Percentiles rank a stretch among this genome's conserved stretches.
Evolutionary conservation across 2,888 invertebrate species (phyloP).

Genomic region (Pilophorus perplexus): DNA sequence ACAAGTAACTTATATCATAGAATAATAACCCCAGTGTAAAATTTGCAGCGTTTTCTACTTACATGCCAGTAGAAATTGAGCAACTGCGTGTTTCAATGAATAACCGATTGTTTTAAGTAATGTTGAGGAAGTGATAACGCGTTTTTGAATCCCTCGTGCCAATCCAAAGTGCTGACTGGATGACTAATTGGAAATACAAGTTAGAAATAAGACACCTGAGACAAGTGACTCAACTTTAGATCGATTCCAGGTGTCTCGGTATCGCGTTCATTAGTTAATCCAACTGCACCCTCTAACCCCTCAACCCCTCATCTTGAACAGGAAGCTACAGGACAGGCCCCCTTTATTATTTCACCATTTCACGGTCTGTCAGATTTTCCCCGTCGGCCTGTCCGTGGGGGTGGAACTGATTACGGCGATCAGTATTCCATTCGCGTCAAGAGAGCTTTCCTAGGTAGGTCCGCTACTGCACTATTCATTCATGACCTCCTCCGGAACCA

Average conservation of each 20-base stretch:
- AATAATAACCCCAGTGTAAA: no score
- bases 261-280: slow-evolving; percentile 6
- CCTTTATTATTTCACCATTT: slow-evolving; percentile 28
- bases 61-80: no score
- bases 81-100: no score
- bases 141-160: no score
- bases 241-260: neutral
- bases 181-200: neutral
- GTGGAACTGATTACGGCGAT: slow-evolving; percentile 27
- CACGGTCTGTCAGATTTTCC: slow-evolving; percentile 24
- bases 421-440: slow-evolving; percentile 19
- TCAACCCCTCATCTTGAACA: neutral
- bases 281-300: neutral
- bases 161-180: no score
- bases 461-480: slow-evolving; percentile 20
- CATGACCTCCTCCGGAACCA: slow-evolving; percentile 20
- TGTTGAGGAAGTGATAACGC: no score
- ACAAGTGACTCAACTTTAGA: slow-evolving; percentile 10
- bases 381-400: slow-evolving; percentile 10
- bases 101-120: no score
- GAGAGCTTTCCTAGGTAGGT: neutral
- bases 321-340: neutral
- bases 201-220: neutral
- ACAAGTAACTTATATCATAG: no score
- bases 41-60: no score